Base-by-base conservation (phyloP, 1,140 invertebrate species). In the Glomeris maerens region DNA sequence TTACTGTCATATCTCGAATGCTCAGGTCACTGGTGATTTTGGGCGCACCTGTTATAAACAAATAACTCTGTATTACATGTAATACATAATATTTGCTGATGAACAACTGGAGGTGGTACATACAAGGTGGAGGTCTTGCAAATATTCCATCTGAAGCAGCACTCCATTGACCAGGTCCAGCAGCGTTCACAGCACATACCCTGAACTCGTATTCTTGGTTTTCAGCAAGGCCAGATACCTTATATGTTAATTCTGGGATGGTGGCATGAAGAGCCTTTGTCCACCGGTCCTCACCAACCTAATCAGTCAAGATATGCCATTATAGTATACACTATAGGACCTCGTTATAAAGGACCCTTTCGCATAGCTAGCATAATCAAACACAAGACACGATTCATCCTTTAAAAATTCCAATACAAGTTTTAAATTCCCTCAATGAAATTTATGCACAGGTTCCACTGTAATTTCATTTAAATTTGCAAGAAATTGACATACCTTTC, bases 131-230 rank as follows among this genome's bases (percentile, higher is more conserved):
- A 36, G 86, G 79, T 57, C 81, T 75, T 36, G 90, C 91, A 52
- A 83, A 77, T 63, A 98, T 94, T 1, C 84, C 75, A 59, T 94
- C 92, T 7, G 90, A 93, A 52, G 81, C 81, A 50, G 85, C 80
- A 59, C 88, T 92, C 74, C 78, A 97, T 10, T 83, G 80, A 29
- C 93, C 91, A 66, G 90, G 85, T 1, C 91, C 93, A 26, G 91
- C 94, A 29, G 88, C 86, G 68, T 97, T 98, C n/a, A 92, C 71
- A 23, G 92, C 94, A 3, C 88, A 82, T 0, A 97, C 93, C 49
- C 94, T 76, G 76, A 98, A 98, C 65, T 98, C 94, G 62, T 98
- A 98, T 62, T 94, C 86, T 48, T 90, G 84, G 64, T 95, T 92
- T 65, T 95, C 89, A 52, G 89, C 85, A 14, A 98, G 70, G 53